Evolutionary conservation across 2,113 vertebrate genomes (phyloP), one percentile per base, ranked within the genome.

Genomic region (Xyliphius kryptos): DNA sequence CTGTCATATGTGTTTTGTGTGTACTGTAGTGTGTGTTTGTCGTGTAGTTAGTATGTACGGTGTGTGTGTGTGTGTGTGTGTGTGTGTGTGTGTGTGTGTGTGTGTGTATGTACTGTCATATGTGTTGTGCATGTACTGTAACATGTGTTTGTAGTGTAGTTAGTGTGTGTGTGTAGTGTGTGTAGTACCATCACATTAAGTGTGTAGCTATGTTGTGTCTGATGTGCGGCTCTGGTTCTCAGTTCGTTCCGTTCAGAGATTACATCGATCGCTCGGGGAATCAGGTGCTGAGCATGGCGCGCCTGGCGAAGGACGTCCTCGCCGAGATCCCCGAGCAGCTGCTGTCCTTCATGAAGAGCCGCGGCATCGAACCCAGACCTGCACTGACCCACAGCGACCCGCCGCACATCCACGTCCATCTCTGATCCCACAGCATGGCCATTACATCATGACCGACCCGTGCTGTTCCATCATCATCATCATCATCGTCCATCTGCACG

Each of bases 181-280:
- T 41, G 38, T 43, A 14, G n/a, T n/a, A n/a, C n/a, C n/a, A n/a
- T n/a, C n/a, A n/a, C n/a, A n/a, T n/a, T 53, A 53, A 66, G 3
- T 67, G 36, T 49, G 26, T 32, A 6, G 26, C 26, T 32, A 5
- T 32, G 26, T 6, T 32, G 26, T 6, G 26, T 32, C 26, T 32
- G 26, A 32, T 32, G 26, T 6, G 26, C 10, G 9, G 40, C 40
- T 41, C 13, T 10, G 40, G 9, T 3, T 16, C 56, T 72, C 70
- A 98, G 95, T 97, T 98, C 21, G 95, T 98, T 73, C 95, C 95
- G 0, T 98, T 98, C 83, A 88, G 95, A 66, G 95, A 98, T 80
- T 98, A 97, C 14, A 88, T 97, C 2, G 95, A 98, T 13, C 88
- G 91, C 69, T 91, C 92, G 0, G 95, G 95, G 56, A 97, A 96